Evolutionary conservation across 1,140 invertebrate species (phyloP), one percentile per base, ranked within the genome.

Genomic region (Zaprionus davidi): DNA sequence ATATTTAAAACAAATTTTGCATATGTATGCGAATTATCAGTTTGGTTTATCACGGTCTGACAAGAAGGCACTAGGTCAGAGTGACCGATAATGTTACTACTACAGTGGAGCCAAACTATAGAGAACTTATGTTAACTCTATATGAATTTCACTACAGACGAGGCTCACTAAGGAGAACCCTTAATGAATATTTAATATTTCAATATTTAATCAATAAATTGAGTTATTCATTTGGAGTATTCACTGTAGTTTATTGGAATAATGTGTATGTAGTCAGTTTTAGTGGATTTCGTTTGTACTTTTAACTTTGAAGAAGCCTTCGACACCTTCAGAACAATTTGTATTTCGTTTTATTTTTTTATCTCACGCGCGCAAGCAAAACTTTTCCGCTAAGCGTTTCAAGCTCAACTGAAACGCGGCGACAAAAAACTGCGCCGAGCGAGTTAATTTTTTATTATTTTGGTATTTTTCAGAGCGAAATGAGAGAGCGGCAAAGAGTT

Each of bases 361-460:
- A 53, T 56, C 59, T 68, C 71, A 71, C 59, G 65, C 71, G 34
- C 53, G 57, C 71, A 20, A 13, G 38, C 69, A 72, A 81, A 84
- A 84, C 84, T 81, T 81, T 84, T 76, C 76, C 75, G 85, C 78
- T 74, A 55, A 71, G 70, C 80, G 78, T 70, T 72, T 90, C 78
- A 84, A 90, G 71, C 82, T 88, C 81, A 81, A 88, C 72, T 87
- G 71, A 87, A 81, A 31, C 69, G 49, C 59, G 66, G 31, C 55
- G 20, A 41, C 63, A 51, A 36, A 51, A n/a, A 58, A 38, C 20
- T 63, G 56, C 74, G 64, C 46, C 44, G 46, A 71, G 17, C 31
- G 59, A 41, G 41, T n/a, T 24, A 17, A 62, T 3, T 26, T 59
- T 46, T 17, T 46, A n/a, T 41, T n/a, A 46, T 46, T 46, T 46